Conservation (phyloP, 1,140 invertebrate species). For the Solenopsis fugax region DNA sequence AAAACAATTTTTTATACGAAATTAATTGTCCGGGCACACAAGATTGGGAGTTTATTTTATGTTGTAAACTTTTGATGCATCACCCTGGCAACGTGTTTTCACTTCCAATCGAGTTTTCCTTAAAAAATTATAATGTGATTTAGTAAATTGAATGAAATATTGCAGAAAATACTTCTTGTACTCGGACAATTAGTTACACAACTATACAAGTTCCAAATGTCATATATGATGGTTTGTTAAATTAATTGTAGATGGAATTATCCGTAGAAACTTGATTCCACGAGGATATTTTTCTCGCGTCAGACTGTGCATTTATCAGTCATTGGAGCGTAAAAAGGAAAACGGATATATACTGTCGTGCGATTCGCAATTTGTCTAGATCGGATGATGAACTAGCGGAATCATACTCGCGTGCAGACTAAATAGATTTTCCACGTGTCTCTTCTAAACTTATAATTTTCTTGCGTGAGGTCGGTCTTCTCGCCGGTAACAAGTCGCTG, state of each 20-base stretch:
- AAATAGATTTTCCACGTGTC: constrained; percentile 47
- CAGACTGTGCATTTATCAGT: not conserved
- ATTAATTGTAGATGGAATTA: not conserved
- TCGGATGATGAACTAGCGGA: not conserved
- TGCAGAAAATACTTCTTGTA: too few species aligned
- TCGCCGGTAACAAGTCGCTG: constrained; percentile 53
- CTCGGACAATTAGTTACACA: too few species aligned
- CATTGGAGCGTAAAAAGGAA: not conserved
- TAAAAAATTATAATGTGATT: too few species aligned
- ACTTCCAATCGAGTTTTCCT: too few species aligned
- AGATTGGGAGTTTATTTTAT: too few species aligned
- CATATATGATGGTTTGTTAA: not conserved
- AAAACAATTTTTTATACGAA: too few species aligned
- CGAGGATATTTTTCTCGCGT: not conserved
- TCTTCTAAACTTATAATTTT: constrained; percentile 46
- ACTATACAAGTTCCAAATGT: not conserved
- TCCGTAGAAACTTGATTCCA: not conserved
- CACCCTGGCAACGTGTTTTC: too few species aligned
- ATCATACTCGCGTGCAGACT: not conserved
- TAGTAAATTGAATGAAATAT: too few species aligned
- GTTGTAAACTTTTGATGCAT: too few species aligned
- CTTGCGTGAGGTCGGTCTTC: constrained; percentile 46
- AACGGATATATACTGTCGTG: not conserved
- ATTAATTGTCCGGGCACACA: too few species aligned
- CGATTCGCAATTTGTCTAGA: constrained; percentile 3